Evolutionary conservation across 2,113 vertebrate species (phyloP), one percentile per base, ranked within the genome.

Genomic region (Chaetops frenatus): DNA sequence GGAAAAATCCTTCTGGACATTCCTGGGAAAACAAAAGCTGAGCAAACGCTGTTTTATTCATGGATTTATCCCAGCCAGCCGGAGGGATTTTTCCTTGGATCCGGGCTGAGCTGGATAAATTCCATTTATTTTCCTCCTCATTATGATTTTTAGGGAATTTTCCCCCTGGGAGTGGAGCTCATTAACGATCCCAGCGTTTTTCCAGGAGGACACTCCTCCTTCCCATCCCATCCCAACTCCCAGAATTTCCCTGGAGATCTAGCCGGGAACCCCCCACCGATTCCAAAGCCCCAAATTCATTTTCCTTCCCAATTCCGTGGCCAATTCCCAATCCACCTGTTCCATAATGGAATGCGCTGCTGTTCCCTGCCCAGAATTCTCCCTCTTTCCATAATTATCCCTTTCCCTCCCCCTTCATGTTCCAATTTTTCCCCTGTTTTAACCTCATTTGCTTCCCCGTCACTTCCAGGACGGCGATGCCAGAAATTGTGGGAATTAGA

Each of bases 351-450:
- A 67, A 51, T 42, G 36, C 7, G 50, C n/a, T 11, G 1, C 69
- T 15, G 61, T 87, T 76, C 85, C 28, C 2, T 35, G 5, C 38
- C 15, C 0, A 10, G 66, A 70, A 53, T 82, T 94, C 92, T 92
- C 77, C 71, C 71, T 61, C 73, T 81, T 54, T 13, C 90, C 85
- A 17, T 76, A 60, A 92, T 95, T 67, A 45, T 95, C 72, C 48
- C 40, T 36, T 82, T 89, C 77, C 48, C 69, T 61, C 66, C 78
- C 48, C 40, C 31, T 27, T 23, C 38, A 38, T 29, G 19, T 66
- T n/a, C 81, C 95, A 45, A 97, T 98, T 98, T 98, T 95, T 93
- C n/a, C n/a, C n/a, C 95, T 95, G 58, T 96, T 96, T 95, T 77
- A 96, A 95, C 96, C 81, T 96, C 90, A 96, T 97, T 97, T 73